These are phyloP conservation scores for Erithacus rubecula DNA, from an alignment of 2,797 vertebrate genomes.

Conservation along the genomic window DNA sequence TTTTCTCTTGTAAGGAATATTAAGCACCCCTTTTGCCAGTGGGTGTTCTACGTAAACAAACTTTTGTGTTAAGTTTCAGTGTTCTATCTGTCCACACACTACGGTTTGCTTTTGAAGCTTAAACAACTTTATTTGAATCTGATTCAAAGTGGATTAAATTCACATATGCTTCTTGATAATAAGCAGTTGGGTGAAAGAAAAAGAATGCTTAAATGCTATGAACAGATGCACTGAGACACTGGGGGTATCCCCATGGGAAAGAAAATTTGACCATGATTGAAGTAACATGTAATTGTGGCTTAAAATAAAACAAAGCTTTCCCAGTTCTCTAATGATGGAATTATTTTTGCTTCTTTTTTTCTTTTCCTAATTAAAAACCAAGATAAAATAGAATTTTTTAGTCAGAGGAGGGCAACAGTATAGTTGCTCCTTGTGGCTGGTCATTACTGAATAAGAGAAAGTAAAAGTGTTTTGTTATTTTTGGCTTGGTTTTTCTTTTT, in stretches of 20 bases:
- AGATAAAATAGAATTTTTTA: neutral
- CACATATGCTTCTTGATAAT: neutral
- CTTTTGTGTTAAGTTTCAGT: neutral
- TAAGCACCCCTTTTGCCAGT: neutral
- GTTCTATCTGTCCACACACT: neutral
- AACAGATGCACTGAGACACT: neutral
- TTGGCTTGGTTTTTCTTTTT: neutral
- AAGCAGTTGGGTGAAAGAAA: neutral
- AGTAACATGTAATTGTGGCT: neutral
- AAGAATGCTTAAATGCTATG: neutral
- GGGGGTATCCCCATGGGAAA: neutral
- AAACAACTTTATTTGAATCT: neutral
- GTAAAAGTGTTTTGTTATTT: neutral
- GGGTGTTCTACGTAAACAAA: neutral
- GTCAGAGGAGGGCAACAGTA: neutral
- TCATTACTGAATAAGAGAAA: neutral
- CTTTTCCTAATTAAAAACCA: neutral
- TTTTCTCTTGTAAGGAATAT: neutral
- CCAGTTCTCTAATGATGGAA: neutral
- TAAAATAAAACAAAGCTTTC: neutral
- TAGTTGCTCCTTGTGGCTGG: neutral
- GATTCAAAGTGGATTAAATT: neutral
- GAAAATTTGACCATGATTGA: neutral
- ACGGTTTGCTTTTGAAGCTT: neutral
- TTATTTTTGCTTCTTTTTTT: neutral